Evolutionary conservation across 2,888 invertebrate genomes (phyloP).

Genomic region (Adelognathus sp.): DNA sequence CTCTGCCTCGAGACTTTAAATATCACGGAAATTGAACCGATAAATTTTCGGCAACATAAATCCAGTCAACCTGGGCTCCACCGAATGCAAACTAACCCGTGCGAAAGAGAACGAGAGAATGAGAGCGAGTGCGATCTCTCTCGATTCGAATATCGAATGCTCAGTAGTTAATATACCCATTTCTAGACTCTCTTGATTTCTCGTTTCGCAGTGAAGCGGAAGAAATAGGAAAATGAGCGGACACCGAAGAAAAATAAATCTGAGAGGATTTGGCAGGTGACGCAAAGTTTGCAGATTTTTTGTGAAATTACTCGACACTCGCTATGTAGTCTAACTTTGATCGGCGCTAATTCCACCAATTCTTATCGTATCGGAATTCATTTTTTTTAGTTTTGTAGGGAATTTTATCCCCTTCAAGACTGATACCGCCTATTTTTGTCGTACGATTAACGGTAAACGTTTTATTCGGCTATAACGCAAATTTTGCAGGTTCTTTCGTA

Average conservation of each 20-base stretch:
- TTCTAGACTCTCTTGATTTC: neutral
- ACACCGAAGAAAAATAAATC: neutral
- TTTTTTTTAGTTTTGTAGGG: too few species aligned
- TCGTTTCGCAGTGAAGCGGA: neutral
- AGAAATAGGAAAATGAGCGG: constrained; percentile 14
- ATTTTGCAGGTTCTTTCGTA: too few species aligned
- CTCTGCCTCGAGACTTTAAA: constrained; percentile 65
- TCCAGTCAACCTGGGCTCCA: constrained; percentile 60
- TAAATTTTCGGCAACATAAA: constrained; percentile 76
- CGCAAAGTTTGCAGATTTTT: too few species aligned
- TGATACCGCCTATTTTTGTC: too few species aligned
- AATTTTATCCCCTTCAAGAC: too few species aligned
- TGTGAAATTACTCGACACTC: too few species aligned
- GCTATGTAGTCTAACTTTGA: too few species aligned
- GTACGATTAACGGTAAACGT: too few species aligned
- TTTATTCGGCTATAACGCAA: too few species aligned
- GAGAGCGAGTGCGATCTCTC: constrained; percentile 7
- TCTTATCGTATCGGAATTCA: too few species aligned
- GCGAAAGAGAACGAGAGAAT: constrained; percentile 1
- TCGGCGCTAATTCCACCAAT: too few species aligned
- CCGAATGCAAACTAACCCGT: constrained; percentile 67
- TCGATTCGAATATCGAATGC: constrained; percentile 7
- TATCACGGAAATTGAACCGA: constrained; percentile 78
- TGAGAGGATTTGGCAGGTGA: too few species aligned
- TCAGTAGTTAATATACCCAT: constrained; percentile 12